Base-by-base conservation (phyloP, 2,113 vertebrate genomes). In the Platichthys flesus region DNA sequence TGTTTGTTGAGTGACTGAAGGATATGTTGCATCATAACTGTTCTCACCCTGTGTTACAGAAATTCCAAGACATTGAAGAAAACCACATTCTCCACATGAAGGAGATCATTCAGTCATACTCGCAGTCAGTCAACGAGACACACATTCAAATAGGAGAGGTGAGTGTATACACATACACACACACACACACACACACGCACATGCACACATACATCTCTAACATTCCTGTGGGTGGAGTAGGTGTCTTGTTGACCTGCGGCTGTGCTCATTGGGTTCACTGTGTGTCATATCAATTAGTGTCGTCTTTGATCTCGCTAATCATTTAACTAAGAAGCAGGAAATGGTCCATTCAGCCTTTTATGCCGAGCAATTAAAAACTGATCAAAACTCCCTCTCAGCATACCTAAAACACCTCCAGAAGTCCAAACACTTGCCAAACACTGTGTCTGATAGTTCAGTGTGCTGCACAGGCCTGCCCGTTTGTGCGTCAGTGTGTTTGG, bases 61-160 rank as follows among this genome's bases (percentile, higher is more conserved):
- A 97, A 95, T 99, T 99, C 94, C 97, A 99, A 88, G 96, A 96
- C 90, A 98, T 99, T 56, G 98, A 99, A 94, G 97, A 99, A 94
- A 96, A 86, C 60, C 97, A 99, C 91, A 94, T 98, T 60, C 81
- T 96, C 83, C 97, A 95, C 74, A 96, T 99, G 96, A 98, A 98
- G 91, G 96, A 97, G 86, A 98, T 99, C 88, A 97, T 99, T 85
- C 95, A 92, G 71, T 96, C 95, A 0, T 97, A 98, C 84, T 96
- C 96, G 67, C 95, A 95, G 88, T 97, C 96, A 23, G 91, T 98
- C 79, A 97, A 97, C 62, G 97, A 99, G 92, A 96, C 96, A 9
- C 96, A 99, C 90, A 72, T 95, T 57, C 96, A 98, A 58, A 98
- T 99, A 67, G 97, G 95, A 90, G 96, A 98, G 96, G 98, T 99